Evolutionary conservation across 2,113 vertebrate species (phyloP).

Genomic region (Atlantisia rogersi): DNA sequence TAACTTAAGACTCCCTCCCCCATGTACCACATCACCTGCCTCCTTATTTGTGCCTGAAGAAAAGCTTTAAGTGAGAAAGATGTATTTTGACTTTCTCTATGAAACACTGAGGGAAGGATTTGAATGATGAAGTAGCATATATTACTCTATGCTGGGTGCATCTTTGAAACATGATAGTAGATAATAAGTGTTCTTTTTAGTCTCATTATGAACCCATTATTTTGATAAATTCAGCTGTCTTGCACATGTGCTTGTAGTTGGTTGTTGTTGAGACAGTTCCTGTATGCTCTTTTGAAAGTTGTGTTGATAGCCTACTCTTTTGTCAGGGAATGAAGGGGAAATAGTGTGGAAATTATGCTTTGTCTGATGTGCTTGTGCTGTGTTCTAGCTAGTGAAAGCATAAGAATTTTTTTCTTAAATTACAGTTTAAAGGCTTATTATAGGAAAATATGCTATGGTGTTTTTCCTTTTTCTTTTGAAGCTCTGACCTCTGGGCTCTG

Average conservation of each 20-base stretch:
- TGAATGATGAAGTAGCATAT: neutral
- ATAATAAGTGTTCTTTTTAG: neutral
- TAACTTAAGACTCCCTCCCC: neutral
- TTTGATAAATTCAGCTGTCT: neutral
- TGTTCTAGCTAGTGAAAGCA: neutral
- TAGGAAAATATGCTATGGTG: neutral
- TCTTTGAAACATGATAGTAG: neutral
- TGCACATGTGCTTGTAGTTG: neutral
- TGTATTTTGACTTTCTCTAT: neutral
- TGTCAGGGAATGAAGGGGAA: neutral
- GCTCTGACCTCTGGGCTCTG: conserved; percentile 97
- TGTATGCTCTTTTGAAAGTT: neutral
- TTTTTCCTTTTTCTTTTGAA: conserved; percentile 40
- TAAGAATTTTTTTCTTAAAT: neutral
- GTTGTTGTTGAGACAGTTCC: neutral
- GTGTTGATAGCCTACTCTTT: neutral
- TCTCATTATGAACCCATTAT: neutral
- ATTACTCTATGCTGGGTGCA: neutral
- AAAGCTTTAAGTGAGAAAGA: neutral
- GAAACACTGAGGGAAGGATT: neutral
- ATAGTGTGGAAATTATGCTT: neutral
- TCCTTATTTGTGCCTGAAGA: neutral
- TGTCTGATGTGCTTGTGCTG: neutral
- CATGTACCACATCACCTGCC: neutral
- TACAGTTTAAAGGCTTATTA: neutral